Evolutionary conservation across 2,113 vertebrate genomes (phyloP).

Genomic region (Protobothrops mucrosquamatus): DNA sequence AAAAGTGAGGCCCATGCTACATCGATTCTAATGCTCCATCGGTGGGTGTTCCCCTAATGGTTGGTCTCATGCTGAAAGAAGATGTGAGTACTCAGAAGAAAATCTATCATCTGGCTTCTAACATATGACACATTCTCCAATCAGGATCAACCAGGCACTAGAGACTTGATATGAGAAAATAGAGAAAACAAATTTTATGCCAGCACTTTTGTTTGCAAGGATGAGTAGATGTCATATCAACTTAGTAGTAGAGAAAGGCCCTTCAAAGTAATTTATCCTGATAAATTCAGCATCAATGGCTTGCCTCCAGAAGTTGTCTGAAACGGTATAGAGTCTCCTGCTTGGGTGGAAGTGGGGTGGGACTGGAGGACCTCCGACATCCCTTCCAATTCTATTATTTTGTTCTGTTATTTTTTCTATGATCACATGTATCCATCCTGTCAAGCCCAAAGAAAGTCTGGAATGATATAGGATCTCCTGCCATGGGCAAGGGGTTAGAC

Average conservation of each 20-base stretch:
- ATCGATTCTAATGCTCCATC: background rate
- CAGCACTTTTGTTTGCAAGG: background rate
- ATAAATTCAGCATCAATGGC: background rate
- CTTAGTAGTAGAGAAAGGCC: background rate
- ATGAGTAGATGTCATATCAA: background rate
- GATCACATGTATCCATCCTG: background rate
- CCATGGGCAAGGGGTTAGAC: background rate
- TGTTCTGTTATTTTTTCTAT: background rate
- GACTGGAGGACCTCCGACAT: background rate
- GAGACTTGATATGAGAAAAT: background rate
- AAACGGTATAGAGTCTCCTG: background rate
- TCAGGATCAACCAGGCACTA: background rate
- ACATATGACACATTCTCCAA: background rate
- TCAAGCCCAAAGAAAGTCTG: background rate
- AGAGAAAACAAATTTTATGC: background rate
- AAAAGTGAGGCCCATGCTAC: background rate
- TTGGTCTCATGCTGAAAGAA: background rate
- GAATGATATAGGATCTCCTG: background rate
- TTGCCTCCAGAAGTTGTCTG: background rate
- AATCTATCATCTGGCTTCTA: background rate
- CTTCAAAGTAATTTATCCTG: background rate
- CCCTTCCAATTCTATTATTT: background rate
- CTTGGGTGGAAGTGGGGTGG: background rate
- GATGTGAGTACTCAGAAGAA: background rate
- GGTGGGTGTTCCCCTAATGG: background rate